These are phyloP conservation scores for Drosophila leonis DNA, from an alignment of 2,888 invertebrate genomes.

Conservation along the genomic window DNA sequence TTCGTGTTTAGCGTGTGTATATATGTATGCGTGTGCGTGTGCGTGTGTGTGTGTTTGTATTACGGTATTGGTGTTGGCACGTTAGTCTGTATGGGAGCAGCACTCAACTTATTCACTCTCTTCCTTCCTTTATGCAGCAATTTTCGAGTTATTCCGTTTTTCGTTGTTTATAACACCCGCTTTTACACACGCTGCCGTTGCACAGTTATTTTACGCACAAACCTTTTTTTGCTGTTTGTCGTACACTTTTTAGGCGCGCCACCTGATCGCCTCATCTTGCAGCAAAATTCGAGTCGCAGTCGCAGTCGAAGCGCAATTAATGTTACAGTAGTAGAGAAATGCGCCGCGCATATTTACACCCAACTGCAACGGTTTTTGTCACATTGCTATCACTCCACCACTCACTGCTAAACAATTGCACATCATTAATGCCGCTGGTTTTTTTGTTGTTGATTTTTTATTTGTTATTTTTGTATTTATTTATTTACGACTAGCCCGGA, in stretches of 20 bases:
- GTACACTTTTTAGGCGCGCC: slow-evolving; percentile 63
- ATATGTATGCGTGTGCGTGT: slow-evolving; percentile 17
- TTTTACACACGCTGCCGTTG: slow-evolving; percentile 57
- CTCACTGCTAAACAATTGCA: slow-evolving; percentile 2
- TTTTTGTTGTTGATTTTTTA: too few species aligned
- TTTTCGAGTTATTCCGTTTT: slow-evolving; percentile 42
- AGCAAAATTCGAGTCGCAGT: slow-evolving; percentile 56
- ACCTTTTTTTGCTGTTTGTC: slow-evolving; percentile 33
- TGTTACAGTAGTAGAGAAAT: slow-evolving; percentile 70
- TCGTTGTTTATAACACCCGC: slow-evolving; percentile 26
- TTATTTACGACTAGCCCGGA: slow-evolving; percentile 23
- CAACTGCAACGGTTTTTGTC: slow-evolving; percentile 31
- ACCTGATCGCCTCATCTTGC: slow-evolving; percentile 67
- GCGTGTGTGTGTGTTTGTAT: slow-evolving; percentile 11
- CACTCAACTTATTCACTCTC: slow-evolving; percentile 30
- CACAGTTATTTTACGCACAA: slow-evolving; percentile 34
- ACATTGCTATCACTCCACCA: slow-evolving; percentile 28
- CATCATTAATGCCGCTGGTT: slow-evolving; percentile 1
- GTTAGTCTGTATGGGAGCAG: slow-evolving; percentile 42
- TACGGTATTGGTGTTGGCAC: slow-evolving; percentile 39
- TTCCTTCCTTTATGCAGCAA: slow-evolving; percentile 28
- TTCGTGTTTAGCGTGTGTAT: slow-evolving; percentile 37
- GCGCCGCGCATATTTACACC: slow-evolving; percentile 60
- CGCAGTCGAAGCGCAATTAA: slow-evolving; percentile 68
- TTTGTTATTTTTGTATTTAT: slow-evolving; percentile 1